A percentile compares a stretch with the other conserved stretches of the same genome.
These are phyloP conservation scores for Cephus pygmeus DNA, from an alignment of 2,888 invertebrate species.

Conservation along the genomic window DNA sequence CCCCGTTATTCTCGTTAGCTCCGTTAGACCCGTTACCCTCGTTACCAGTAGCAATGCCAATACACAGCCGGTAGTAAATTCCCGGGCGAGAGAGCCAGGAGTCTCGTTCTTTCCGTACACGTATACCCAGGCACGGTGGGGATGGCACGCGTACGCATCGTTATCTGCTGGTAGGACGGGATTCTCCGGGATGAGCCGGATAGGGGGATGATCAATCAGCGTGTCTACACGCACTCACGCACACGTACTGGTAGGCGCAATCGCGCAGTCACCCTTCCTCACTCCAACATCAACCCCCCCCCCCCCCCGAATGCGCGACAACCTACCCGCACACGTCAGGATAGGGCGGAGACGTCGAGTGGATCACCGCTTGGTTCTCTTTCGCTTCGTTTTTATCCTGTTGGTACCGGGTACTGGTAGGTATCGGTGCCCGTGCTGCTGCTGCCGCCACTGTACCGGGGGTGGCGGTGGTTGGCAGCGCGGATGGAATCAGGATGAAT, in stretches of 20 bases:
- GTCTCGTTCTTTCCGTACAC: background rate
- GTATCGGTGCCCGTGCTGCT: slow-evolving; percentile 19
- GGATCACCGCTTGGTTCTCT: slow-evolving; percentile 24
- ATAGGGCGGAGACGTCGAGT: slow-evolving; percentile 26
- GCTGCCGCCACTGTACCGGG: slow-evolving; percentile 11
- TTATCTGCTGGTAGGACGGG: slow-evolving; percentile 42
- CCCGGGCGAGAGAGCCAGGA: background rate
- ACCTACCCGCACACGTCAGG: slow-evolving; percentile 17
- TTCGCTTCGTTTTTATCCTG: slow-evolving; percentile 23
- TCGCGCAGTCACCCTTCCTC: too few relatives aligned
- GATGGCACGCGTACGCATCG: slow-evolving; percentile 55
- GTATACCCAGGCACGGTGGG: background rate
- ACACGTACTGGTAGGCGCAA: slow-evolving; percentile 7
- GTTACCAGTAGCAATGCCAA: slow-evolving; percentile 10
- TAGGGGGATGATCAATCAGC: slow-evolving; percentile 53
- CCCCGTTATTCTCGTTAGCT: slow-evolving; percentile 8
- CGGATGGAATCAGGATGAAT: slow-evolving; percentile 67
- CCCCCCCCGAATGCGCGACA: too few relatives aligned
- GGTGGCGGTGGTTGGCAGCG: slow-evolving; percentile 23
- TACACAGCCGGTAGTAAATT: background rate
- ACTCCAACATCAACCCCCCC: too few relatives aligned
- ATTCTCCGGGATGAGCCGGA: slow-evolving; percentile 20
- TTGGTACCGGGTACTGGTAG: slow-evolving; percentile 13
- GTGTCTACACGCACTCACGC: slow-evolving; percentile 26
- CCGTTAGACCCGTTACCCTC: slow-evolving; percentile 10